phyloP scores from a whole-genome alignment of 2,888 invertebrate genomes.

The Rhamnusium bicolor region DNA sequence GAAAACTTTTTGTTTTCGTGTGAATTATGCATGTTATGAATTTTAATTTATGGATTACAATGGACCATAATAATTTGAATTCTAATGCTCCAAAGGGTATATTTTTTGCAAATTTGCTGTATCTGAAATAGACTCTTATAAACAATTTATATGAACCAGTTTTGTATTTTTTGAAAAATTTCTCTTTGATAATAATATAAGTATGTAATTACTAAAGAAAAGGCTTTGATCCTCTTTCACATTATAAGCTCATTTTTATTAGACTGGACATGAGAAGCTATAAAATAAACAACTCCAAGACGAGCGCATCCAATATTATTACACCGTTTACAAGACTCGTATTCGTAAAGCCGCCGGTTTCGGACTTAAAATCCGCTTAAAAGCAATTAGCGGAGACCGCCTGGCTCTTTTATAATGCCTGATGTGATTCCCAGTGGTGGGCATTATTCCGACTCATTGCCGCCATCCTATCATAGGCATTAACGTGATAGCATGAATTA shows the following conservation, averaged over 20 bases:
- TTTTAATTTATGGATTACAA: no score
- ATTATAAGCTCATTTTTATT: neutral
- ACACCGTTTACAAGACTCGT: slow-evolving; percentile 17
- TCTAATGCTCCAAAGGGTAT: no score
- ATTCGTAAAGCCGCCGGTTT: slow-evolving; percentile 7
- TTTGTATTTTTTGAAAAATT: neutral
- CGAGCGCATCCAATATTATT: slow-evolving; percentile 16
- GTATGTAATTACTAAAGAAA: neutral
- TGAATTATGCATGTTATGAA: no score
- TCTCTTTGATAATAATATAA: neutral
- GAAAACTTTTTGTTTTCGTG: no score
- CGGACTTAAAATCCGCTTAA: slow-evolving; percentile 48
- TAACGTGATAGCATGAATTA: slow-evolving; percentile 48
- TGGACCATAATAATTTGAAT: no score
- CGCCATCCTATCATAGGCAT: slow-evolving; percentile 37
- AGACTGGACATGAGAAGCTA: slow-evolving; percentile 3
- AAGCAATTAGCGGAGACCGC: slow-evolving; percentile 50
- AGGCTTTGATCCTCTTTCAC: neutral
- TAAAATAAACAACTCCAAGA: slow-evolving; percentile 9
- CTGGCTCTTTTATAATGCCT: slow-evolving; percentile 41
- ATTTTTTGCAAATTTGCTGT: no score
- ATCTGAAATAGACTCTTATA: no score
- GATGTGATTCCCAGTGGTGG: slow-evolving; percentile 42
- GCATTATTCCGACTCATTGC: slow-evolving; percentile 50
- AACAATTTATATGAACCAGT: neutral